phyloP scores from a whole-genome alignment of 2,888 invertebrate species.

The Tenthredo scrophulariae region DNA sequence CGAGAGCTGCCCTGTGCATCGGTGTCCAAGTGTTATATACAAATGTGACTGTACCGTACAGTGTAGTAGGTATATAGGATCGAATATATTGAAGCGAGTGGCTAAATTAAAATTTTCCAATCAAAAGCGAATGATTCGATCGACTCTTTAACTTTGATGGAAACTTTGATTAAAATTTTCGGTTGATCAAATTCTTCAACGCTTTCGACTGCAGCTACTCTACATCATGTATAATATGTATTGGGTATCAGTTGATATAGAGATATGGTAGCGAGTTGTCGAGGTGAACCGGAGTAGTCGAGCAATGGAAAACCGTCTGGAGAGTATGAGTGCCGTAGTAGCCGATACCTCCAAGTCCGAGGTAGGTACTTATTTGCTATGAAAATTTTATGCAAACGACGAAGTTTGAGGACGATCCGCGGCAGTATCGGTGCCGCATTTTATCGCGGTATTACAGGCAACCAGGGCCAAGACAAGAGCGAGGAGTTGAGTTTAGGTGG shows the following conservation, averaged over 20 bases:
- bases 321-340: neutral
- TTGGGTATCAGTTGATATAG: neutral
- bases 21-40: slow-evolving; percentile 23
- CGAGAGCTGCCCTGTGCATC: slow-evolving; percentile 60
- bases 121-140: slow-evolving; percentile 64
- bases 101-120: slow-evolving; percentile 64
- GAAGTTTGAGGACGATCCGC: slow-evolving; percentile 39
- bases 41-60: neutral
- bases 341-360: slow-evolving; percentile 49
- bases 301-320: neutral
- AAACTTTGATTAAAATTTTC: slow-evolving; percentile 64
- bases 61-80: neutral
- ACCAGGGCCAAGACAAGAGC: slow-evolving; percentile 55
- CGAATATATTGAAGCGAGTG: neutral
- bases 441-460: slow-evolving; percentile 69
- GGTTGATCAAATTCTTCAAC: neutral
- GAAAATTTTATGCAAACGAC: slow-evolving; percentile 67
- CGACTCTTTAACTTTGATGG: slow-evolving; percentile 28
- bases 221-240: neutral
- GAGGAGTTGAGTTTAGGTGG: neutral
- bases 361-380: slow-evolving; percentile 54
- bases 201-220: neutral
- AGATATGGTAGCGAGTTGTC: neutral
- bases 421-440: slow-evolving; percentile 61
- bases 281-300: neutral